These are phyloP conservation scores for Tadarida brasiliensis DNA, from an alignment of 2,797 vertebrate species.

Conservation along the genomic window DNA sequence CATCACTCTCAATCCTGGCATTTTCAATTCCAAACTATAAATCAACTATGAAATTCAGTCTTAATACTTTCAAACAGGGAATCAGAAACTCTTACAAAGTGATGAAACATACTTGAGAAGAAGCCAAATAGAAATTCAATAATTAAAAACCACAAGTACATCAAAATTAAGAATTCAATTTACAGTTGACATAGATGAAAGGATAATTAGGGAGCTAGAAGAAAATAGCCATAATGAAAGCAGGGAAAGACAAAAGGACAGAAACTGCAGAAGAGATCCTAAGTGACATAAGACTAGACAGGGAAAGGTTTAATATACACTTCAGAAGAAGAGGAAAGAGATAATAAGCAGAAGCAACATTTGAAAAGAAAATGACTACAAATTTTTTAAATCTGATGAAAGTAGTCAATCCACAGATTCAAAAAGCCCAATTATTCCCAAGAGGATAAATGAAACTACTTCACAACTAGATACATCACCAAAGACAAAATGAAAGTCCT, in stretches of 20 bases:
- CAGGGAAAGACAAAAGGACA: not conserved
- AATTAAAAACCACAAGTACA: not conserved
- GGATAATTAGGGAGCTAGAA: not conserved
- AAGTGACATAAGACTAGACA: not conserved
- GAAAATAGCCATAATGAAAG: not conserved
- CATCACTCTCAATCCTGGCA: not conserved
- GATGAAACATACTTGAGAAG: not conserved
- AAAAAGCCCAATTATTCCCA: not conserved
- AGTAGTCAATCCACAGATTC: slow-evolving; percentile 2
- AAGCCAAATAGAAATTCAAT: not conserved
- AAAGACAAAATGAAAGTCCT: slow-evolving; percentile 25
- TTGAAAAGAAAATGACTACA: not conserved
- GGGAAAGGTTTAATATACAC: not conserved
- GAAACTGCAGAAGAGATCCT: not conserved
- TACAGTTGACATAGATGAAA: not conserved
- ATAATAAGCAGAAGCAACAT: not conserved
- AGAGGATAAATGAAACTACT: not conserved
- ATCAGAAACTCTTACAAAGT: not conserved
- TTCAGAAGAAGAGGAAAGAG: not conserved
- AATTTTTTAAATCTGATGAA: not conserved
- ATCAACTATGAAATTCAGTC: not conserved
- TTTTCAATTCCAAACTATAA: not conserved
- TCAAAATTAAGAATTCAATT: not conserved
- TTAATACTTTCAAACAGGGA: not conserved
- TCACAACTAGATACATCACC: not conserved